phyloP scores from a whole-genome alignment of 2,888 invertebrate genomes.

The Osmoderma eremita region DNA sequence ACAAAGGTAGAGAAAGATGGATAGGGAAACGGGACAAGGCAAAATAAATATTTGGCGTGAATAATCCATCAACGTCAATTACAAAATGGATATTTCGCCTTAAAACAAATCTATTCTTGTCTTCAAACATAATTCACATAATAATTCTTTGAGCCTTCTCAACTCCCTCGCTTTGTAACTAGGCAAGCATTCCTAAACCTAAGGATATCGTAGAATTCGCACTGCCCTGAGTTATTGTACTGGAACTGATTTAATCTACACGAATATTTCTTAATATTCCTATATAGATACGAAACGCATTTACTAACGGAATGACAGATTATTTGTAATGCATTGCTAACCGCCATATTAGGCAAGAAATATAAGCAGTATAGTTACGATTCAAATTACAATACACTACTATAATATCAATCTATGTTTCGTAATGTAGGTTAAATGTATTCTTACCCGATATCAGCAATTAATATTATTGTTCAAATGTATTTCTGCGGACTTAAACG shows the following conservation, averaged over 20 bases:
- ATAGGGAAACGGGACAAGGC: not conserved
- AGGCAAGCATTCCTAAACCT: not conserved
- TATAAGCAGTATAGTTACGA: constrained; percentile 17
- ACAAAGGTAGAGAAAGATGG: not conserved
- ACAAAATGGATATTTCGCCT: constrained; percentile 24
- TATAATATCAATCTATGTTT: not conserved
- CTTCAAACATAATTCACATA: constrained; percentile 6
- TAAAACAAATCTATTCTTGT: constrained; percentile 18
- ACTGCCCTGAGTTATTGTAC: constrained; percentile 20
- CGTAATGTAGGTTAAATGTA: constrained; percentile 33
- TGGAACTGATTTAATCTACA: constrained; percentile 28
- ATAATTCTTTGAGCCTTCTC: constrained; percentile 2
- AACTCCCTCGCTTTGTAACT: not conserved
- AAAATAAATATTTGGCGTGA: not conserved
- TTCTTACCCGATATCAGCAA: constrained; percentile 25
- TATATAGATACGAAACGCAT: constrained; percentile 18
- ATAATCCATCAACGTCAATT: constrained; percentile 26
- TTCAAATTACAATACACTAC: constrained; percentile 25
- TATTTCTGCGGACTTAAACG: constrained; percentile 13
- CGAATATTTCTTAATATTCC: constrained; percentile 33
- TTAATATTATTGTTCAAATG: constrained; percentile 27
- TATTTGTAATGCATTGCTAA: constrained; percentile 16
- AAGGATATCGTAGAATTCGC: constrained; percentile 1
- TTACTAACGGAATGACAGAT: constrained; percentile 30
- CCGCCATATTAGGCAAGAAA: constrained; percentile 34